A percentile compares a stretch with the other conserved stretches of the same genome.
Evolutionary conservation across 2,888 invertebrate genomes (phyloP).

Genomic region (Microplitis manilae): DNA sequence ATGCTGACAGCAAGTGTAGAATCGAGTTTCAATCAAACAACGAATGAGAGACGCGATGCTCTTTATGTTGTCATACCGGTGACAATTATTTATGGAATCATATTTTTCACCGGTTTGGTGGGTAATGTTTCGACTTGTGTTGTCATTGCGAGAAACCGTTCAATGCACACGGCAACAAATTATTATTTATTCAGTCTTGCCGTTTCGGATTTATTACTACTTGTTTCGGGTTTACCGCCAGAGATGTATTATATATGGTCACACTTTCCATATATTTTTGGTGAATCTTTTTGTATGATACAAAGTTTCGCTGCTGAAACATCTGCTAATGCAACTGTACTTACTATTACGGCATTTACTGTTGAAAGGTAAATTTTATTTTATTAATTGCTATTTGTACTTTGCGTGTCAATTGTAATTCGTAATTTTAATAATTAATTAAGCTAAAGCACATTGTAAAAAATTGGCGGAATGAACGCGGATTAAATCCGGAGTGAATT

Average conservation of each 20-base stretch:
- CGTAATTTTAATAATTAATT: too few relatives aligned
- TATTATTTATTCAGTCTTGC: slow-evolving; percentile 87
- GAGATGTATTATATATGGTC: slow-evolving; percentile 86
- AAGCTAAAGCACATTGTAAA: too few relatives aligned
- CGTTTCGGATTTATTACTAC: slow-evolving; percentile 82
- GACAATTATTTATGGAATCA: slow-evolving; percentile 79
- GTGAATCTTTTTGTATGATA: slow-evolving; percentile 83
- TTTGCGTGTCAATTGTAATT: too few relatives aligned
- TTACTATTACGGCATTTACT: slow-evolving; percentile 90
- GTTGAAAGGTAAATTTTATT: slow-evolving; percentile 79
- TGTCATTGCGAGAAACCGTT: slow-evolving; percentile 82
- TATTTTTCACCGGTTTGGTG: slow-evolving; percentile 83
- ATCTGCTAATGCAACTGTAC: slow-evolving; percentile 88
- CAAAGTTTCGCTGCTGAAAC: slow-evolving; percentile 87
- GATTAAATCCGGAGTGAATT: too few relatives aligned
- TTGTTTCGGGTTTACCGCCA: slow-evolving; percentile 84
- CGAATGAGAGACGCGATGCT: slow-evolving; percentile 70
- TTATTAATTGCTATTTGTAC: background rate
- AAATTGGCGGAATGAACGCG: too few relatives aligned
- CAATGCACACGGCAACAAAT: slow-evolving; percentile 90
- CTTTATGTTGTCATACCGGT: slow-evolving; percentile 79
- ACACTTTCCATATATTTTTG: slow-evolving; percentile 82
- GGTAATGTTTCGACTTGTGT: slow-evolving; percentile 87
- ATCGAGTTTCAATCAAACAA: slow-evolving; percentile 27
- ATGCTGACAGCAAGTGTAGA: slow-evolving; percentile 38